Base-by-base conservation (phyloP, 2,888 invertebrate species). In the Flexamia atlantica region DNA sequence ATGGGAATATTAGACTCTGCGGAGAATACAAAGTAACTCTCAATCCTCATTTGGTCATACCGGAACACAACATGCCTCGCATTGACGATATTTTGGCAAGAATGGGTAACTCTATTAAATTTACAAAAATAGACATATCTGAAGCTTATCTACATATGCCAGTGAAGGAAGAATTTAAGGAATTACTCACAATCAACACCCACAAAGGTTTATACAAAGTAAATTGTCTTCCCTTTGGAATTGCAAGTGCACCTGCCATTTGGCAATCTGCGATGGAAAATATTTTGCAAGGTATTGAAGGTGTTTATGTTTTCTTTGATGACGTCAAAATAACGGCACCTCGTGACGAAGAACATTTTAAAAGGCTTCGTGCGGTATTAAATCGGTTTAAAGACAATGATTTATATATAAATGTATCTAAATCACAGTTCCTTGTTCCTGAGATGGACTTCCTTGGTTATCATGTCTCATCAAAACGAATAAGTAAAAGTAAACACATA, bases 391-490 rank as follows among this genome's bases (percentile, higher is more conserved):
- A 32, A 30, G 32, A 30, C 1, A 60, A 60, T 68, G 68, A 32
- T 32, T 32, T 68, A 30, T 17, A 17, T 7, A 32, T 68, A 14
- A 68, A 32, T n/a, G 14, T 32, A 14, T 30, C 3, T 10, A 68
- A 68, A 68, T 68, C 32, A 14, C 32, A 68, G n/a, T 68, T 68
- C 23, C 17, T 68, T 68, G 30, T 32, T 20, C 1, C 14, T 32
- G 68, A 32, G n/a, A 68, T 68, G 5, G 68, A 68, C 14, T 68
- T 32, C n/a, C 36, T 68, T n/a, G 68, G 68, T 23, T 28, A 68
- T 68, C 32, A 32, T 12, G 30, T 68, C 1, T 32, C 17, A 17
- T n/a, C 7, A 2, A 32, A 68, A 17, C 30, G 68, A n/a, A 32
- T 68, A 68, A 68, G 28, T 68, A 68, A 30, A n/a, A 68, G 30